Evolutionary conservation across 2,888 invertebrate genomes (phyloP).

Genomic region (Ophioninae sp.): DNA sequence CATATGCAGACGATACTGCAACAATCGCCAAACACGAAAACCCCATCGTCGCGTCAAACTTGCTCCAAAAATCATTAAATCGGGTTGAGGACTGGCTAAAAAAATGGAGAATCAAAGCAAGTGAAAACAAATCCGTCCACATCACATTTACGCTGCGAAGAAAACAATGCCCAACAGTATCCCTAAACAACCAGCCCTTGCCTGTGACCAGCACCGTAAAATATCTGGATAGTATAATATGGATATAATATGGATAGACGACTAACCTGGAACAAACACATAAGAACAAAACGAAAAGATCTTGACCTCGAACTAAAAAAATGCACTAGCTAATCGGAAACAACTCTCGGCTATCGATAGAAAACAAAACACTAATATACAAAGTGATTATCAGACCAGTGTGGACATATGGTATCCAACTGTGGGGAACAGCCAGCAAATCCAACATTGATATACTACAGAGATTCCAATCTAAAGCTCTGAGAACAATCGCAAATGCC

Average conservation of each 20-base stretch:
- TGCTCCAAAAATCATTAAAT: conserved; percentile 10
- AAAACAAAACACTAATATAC: conserved; percentile 56
- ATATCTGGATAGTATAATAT: too few relatives aligned
- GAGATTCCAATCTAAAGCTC: too few relatives aligned
- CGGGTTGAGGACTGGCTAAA: conserved; percentile 1
- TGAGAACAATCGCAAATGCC: too few relatives aligned
- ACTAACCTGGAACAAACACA: conserved; percentile 61
- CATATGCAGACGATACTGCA: conserved; percentile 45
- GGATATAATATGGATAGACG: conserved; percentile 63
- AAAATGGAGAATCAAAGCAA: conserved; percentile 30
- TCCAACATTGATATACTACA: conserved; percentile 2
- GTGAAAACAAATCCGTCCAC: conserved; percentile 19
- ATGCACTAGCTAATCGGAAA: conserved; percentile 53
- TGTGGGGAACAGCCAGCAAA: conserved; percentile 51
- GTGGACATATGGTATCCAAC: conserved; percentile 53
- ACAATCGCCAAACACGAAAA: conserved; percentile 1
- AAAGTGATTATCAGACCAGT: conserved; percentile 57
- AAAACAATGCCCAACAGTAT: conserved; percentile 45
- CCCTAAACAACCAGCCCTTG: conserved; percentile 52
- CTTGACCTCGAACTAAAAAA: conserved; percentile 33
- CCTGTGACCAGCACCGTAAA: conserved; percentile 59
- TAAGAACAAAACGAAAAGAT: conserved; percentile 56
- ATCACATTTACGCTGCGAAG: conserved; percentile 62
- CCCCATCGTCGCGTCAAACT: background rate
- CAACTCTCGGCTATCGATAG: conserved; percentile 53